Conservation (phyloP, 2,888 invertebrate genomes). For the Rhabditoides inermis region DNA sequence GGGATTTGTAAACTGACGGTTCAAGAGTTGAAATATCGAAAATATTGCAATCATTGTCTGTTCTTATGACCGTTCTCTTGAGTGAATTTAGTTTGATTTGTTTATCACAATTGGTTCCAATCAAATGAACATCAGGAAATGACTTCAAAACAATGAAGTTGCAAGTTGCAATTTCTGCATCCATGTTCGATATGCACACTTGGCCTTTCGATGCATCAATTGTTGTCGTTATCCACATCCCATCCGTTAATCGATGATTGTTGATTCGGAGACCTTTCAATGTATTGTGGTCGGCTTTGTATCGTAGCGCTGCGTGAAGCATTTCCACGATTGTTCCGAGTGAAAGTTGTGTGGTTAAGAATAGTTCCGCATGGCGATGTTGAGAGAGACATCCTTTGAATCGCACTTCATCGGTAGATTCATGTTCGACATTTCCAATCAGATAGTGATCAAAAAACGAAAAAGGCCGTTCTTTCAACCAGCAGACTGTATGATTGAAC, state of each 20-base stretch:
- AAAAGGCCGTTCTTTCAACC: constrained; percentile 24
- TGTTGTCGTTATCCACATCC: no score
- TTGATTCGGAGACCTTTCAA: no score
- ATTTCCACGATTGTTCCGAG: constrained; percentile 20
- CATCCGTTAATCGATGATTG: no score
- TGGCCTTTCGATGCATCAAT: no score
- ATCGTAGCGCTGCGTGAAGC: no score
- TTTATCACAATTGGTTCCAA: not conserved
- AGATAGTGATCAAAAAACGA: constrained; percentile 33
- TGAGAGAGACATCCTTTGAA: constrained; percentile 25
- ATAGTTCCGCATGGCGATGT: constrained; percentile 22
- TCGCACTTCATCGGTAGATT: constrained; percentile 8
- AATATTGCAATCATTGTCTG: no score
- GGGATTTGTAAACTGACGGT: no score
- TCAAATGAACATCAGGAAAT: not conserved
- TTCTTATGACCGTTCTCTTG: not conserved
- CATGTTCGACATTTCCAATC: constrained; percentile 25
- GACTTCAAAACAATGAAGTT: no score
- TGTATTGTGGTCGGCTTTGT: no score
- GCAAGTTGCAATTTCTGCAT: no score
- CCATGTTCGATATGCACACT: no score
- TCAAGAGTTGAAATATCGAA: no score
- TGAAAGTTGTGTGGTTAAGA: constrained; percentile 17
- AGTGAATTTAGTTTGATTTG: not conserved
- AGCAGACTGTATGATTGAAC: constrained; percentile 30